Evolutionary conservation across 2,888 invertebrate genomes (phyloP).

Genomic region (Napeogenes inachia): DNA sequence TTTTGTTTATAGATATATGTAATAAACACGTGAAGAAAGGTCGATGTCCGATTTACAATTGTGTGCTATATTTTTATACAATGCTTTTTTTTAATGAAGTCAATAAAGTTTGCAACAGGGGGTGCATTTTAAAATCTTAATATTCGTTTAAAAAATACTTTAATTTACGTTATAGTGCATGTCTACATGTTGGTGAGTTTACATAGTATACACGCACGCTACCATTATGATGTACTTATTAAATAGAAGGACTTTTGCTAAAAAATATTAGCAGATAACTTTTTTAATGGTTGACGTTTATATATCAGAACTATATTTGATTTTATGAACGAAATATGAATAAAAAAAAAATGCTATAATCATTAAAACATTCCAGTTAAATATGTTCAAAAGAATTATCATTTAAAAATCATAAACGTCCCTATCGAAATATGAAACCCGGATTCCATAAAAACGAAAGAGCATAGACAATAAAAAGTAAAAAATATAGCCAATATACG

Average conservation of each 20-base stretch:
- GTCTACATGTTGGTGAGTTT: conserved; percentile 18
- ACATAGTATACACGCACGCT: conserved; percentile 27
- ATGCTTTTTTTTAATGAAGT: not conserved
- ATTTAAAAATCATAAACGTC: not conserved
- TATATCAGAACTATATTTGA: not conserved
- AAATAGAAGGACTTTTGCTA: conserved; percentile 8
- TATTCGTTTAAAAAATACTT: conserved; percentile 7
- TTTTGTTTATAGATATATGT: too few species aligned
- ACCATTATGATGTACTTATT: conserved; percentile 9
- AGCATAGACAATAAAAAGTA: conserved; percentile 3
- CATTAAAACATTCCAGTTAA: not conserved
- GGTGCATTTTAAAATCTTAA: conserved; percentile 2
- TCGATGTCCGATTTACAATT: not conserved
- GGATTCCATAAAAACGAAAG: not conserved
- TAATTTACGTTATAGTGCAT: conserved; percentile 17
- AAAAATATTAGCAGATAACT: not conserved
- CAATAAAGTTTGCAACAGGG: not conserved
- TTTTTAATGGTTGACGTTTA: not conserved
- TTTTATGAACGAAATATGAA: not conserved
- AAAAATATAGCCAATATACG: conserved; percentile 1
- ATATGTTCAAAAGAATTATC: not conserved
- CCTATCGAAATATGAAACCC: not conserved
- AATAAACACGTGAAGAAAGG: not conserved
- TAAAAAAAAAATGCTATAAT: not conserved
- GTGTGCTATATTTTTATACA: not conserved